A percentile compares a stretch with the other conserved stretches of the same genome.
Evolutionary conservation across 2,888 invertebrate genomes (phyloP).

Genomic region (Melipona beecheii): DNA sequence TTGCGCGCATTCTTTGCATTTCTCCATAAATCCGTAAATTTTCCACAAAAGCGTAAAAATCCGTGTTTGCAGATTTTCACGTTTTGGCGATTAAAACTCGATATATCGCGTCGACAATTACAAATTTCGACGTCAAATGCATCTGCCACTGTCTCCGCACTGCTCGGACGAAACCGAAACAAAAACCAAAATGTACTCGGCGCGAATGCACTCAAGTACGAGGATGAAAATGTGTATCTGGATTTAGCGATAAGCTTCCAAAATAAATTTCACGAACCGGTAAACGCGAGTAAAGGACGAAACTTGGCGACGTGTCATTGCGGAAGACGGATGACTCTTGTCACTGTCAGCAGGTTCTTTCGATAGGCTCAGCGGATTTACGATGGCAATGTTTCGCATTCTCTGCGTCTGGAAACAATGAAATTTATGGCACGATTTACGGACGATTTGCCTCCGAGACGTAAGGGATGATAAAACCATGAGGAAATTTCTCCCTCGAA

Average conservation of each 20-base stretch:
- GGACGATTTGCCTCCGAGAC: conserved; percentile 2
- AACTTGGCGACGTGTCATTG: conserved; percentile 46
- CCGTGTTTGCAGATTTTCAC: too few relatives aligned
- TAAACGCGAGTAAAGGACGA: conserved; percentile 40
- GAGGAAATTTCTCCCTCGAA: not conserved
- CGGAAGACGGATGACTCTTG: conserved; percentile 42
- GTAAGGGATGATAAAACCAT: conserved; percentile 4
- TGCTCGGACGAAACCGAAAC: too few relatives aligned
- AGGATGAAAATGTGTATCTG: not conserved
- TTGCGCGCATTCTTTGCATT: too few relatives aligned
- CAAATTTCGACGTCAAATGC: too few relatives aligned
- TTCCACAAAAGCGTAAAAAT: too few relatives aligned
- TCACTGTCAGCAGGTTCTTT: conserved; percentile 55
- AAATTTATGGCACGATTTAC: conserved; percentile 36
- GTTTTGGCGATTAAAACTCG: too few relatives aligned
- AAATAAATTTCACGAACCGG: conserved; percentile 15
- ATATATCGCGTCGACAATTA: too few relatives aligned
- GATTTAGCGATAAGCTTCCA: not conserved
- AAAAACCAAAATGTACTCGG: too few relatives aligned
- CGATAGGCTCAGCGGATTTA: conserved; percentile 47
- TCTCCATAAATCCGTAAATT: too few relatives aligned
- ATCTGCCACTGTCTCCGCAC: too few relatives aligned
- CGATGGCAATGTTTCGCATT: conserved; percentile 24
- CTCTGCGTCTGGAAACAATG: conserved; percentile 35
- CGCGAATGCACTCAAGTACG: not conserved